Evolutionary conservation across 2,113 vertebrate species (phyloP).

Genomic region (Brienomyrus longianalis): DNA sequence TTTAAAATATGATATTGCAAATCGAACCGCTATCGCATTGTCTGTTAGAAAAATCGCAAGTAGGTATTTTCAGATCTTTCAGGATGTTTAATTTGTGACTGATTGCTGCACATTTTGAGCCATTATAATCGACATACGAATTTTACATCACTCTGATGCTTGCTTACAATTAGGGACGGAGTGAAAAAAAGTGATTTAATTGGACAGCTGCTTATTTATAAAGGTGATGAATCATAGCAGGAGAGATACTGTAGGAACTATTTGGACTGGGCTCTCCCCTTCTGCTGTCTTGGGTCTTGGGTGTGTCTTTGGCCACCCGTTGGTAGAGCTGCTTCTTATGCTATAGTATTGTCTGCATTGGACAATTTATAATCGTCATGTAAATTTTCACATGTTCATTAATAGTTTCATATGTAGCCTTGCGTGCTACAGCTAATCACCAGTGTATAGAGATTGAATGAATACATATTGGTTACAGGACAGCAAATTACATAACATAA

Average conservation of each 20-base stretch:
- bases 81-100: neutral
- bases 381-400: neutral
- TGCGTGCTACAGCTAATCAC: neutral
- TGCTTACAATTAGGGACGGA: neutral
- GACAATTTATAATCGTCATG: neutral
- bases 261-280: neutral
- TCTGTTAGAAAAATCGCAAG: too few species aligned
- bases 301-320: neutral
- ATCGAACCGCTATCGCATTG: too few species aligned
- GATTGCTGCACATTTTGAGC: neutral
- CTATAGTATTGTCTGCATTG: neutral
- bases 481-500: neutral
- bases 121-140: neutral
- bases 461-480: neutral
- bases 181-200: neutral
- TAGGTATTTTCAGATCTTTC: too few species aligned
- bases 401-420: neutral
- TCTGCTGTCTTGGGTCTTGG: neutral
- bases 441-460: neutral
- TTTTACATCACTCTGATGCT: neutral
- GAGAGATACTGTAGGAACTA: neutral
- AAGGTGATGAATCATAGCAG: neutral
- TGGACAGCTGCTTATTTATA: neutral
- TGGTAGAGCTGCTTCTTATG: neutral
- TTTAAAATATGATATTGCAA: too few species aligned